Evolutionary conservation across 2,888 invertebrate species (phyloP), one percentile per base, ranked within the genome.

Genomic region (Campaea margaritaria): DNA sequence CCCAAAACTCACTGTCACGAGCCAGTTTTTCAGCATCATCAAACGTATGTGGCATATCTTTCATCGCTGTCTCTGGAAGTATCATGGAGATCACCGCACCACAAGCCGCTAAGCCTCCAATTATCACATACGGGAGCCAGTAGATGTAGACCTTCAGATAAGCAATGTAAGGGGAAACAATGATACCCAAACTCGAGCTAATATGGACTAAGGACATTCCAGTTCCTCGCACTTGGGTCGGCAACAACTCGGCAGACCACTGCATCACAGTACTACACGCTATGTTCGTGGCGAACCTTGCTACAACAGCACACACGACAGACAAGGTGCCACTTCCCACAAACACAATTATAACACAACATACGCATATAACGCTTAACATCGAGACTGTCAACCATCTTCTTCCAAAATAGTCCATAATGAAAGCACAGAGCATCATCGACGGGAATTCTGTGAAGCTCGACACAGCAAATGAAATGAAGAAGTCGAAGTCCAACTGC

Each of bases 31-130:
- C 89, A 1, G 88, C 81, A 31, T 86, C 87, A 8, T 87, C 83
- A 70, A 89, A 89, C 0, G 87, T 83, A 58, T 89, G 85, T 0
- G 90, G 90, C 79, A 90, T 79, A 48, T 85, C 82, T 59, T 74
- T 83, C 0, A 72, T 72, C 0, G 86, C 83, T 1, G 90, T 90
- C 66, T 91, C 91, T 0, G 91, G 88, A 21, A 90, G 66, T 4
- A 71, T 59, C 1, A 87, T 58, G 3, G 82, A 71, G 3, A 83
- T 39, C 0, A 77, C 7, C 5, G 74, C 79, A n/a, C 78, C 81
- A 5, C 76, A 11, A 0, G 69, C 64, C 1, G 83, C 78, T 34
- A 84, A 53, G 8, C 45, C 38, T 0, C 80, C 85, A 15, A 84
- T 65, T 5, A 89, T 64, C 0, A 82, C 67, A 38, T 85, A 72